Percentiles rank a stretch among this genome's conserved stretches.
These are phyloP conservation scores for Helicolenus hilgendorfi DNA, from an alignment of 2,797 vertebrate species.

Conservation along the genomic window DNA sequence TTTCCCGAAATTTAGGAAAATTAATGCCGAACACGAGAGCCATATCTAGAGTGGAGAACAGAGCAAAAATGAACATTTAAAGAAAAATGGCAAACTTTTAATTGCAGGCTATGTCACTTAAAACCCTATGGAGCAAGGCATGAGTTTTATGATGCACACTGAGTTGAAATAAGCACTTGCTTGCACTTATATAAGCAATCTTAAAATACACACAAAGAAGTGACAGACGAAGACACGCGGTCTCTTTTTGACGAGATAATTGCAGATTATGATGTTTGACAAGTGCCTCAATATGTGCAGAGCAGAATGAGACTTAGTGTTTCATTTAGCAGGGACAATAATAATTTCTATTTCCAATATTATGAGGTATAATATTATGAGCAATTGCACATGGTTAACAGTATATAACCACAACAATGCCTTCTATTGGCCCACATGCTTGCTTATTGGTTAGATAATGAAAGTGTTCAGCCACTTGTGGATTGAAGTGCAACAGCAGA, in stretches of 20 bases:
- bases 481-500: background rate
- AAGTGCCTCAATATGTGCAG: background rate
- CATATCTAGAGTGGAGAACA: background rate
- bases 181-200: background rate
- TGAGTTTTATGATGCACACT: background rate
- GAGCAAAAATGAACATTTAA: background rate
- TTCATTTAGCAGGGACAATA: background rate
- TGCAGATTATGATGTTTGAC: background rate
- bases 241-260: constrained; percentile 3
- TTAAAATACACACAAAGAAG: background rate
- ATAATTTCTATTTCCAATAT: background rate
- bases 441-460: background rate
- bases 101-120: background rate
- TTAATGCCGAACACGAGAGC: background rate
- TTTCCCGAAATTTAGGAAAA: background rate
- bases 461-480: background rate
- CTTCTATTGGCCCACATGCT: background rate
- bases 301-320: background rate
- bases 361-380: background rate
- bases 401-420: background rate
- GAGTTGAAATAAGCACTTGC: background rate
- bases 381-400: background rate
- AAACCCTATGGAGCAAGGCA: background rate
- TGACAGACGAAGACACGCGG: background rate
- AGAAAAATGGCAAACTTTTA: background rate